Evolutionary conservation across 2,888 invertebrate species (phyloP), one percentile per base, ranked within the genome.

Genomic region (Terebella lapidaria): DNA sequence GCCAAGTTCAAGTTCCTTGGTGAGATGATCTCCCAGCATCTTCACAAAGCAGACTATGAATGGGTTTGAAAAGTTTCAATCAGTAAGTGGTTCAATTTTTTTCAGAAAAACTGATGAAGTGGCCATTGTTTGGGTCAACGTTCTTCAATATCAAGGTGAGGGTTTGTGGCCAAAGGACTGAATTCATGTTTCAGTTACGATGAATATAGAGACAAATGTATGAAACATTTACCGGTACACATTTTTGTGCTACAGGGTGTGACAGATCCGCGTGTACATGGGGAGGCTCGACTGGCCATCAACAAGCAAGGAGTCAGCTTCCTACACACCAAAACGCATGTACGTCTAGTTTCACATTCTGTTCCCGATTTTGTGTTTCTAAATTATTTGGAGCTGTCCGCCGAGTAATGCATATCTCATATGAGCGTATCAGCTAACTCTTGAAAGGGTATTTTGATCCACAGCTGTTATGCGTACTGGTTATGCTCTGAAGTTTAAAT

Each of bases 61-160:
- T n/a, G n/a, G n/a, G n/a, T n/a, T n/a, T n/a, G n/a, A n/a, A n/a
- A n/a, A n/a, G 42, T 15, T 35, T n/a, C 42, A 15, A 35, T 35
- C 42, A 35, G n/a, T 35, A 35, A 35, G n/a, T n/a, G 10, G n/a
- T 15, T 35, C n/a, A 10, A 35, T 35, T n/a, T 24, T 29, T 78
- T 84, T 55, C 84, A 87, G 91, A 94, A 85, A 91, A 94, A 56
- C 82, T 97, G 28, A 92, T 93, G 67, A 88, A 90, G 73, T 97
- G 96, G 96, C 90, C 92, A 52, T 84, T 97, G 59, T 97, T 97
- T 83, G 97, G 97, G 20, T 94, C 95, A 65, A 94, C 94, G 70
- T 96, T 97, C 87, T 99, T 96, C 84, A 92, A 93, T 20, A 92
- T 96, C 57, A 93, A 79, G 72, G 82, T 83, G 70, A 69, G 70